Base-by-base conservation (phyloP, 2,113 vertebrate genomes). In the Poicephalus meyeri region DNA sequence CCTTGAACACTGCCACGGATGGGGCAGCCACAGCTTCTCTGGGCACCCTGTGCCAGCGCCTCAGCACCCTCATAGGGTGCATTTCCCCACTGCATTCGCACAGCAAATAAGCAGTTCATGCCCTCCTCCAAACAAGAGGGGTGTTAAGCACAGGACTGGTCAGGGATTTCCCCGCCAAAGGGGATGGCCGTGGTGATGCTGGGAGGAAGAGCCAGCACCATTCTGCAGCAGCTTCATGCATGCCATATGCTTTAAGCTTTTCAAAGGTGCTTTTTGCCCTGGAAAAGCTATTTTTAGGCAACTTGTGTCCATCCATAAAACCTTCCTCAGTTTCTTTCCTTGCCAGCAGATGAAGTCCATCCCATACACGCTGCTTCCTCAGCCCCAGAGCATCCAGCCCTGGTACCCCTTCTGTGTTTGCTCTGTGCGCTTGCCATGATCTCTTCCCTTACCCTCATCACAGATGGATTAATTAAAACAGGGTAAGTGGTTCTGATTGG, bases 61-160 rank as follows among this genome's bases (percentile, higher is more conserved):
- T 58, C 56, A 58, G 56, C 20, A 58, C 33, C 56, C 20, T 58
- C 56, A 15, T 9, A 58, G 56, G 56, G 33, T 58, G 56, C 13
- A 6, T 46, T 63, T 29, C 28, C n/a, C 31, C 26, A 2, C 8
- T 5, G 8, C 5, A 8, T n/a, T 73, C 21, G 18, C 39, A 8
- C 10, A 50, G 24, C 31, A 72, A 64, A 56, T 41, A 7, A 42
- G 19, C 3, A 1, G 5, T 8, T 28, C 4, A 1, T 26, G 18
- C 16, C 25, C 23, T 37, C 10, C 24, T 79, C 44, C 28, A 20
- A 21, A 56, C 28, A 19, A 29, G 23, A n/a, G 1, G 37, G 31
- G 11, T 5, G 55, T 28, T 39, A 14, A 0, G 16, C 15, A 1
- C 10, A 49, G 20, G 5, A 2, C 23, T 12, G 33, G 18, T 10